phyloP scores from a whole-genome alignment of 2,113 vertebrate species.

The Carlito syrichta region DNA sequence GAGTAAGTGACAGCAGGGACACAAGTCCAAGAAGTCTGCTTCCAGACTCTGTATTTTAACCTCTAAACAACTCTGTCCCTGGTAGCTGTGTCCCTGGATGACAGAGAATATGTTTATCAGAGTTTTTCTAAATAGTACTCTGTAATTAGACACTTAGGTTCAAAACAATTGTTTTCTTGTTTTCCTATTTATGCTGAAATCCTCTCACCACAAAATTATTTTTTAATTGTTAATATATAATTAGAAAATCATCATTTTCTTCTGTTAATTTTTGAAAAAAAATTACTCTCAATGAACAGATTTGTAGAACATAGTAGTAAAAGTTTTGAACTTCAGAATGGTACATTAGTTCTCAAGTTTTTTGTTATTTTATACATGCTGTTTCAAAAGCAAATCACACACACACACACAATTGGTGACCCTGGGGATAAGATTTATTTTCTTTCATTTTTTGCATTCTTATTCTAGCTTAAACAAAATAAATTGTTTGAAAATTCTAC shows the following conservation, averaged over 20 bases:
- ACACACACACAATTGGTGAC: not conserved
- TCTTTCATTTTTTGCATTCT: slow-evolving; percentile 19
- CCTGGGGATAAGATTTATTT: not conserved
- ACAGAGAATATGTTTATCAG: not conserved
- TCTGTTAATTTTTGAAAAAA: not conserved
- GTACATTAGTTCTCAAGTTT: not conserved
- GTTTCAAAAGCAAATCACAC: not conserved
- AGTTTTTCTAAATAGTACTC: not conserved
- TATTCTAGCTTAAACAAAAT: not conserved
- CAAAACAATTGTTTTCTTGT: not conserved
- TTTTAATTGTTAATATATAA: not conserved
- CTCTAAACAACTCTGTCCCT: not conserved
- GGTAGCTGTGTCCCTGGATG: not conserved
- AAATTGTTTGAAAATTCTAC: not conserved
- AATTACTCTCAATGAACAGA: not conserved
- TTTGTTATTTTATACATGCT: not conserved
- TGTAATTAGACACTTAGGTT: not conserved
- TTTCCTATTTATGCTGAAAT: not conserved
- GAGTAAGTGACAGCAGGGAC: not conserved
- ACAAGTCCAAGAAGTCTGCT: not conserved
- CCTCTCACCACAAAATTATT: not conserved
- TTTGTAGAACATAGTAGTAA: not conserved
- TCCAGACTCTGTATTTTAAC: not conserved
- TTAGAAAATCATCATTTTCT: not conserved
- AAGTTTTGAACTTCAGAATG: not conserved